Evolutionary conservation across 2,113 vertebrate species (phyloP).

Genomic region (Chionis minor): DNA sequence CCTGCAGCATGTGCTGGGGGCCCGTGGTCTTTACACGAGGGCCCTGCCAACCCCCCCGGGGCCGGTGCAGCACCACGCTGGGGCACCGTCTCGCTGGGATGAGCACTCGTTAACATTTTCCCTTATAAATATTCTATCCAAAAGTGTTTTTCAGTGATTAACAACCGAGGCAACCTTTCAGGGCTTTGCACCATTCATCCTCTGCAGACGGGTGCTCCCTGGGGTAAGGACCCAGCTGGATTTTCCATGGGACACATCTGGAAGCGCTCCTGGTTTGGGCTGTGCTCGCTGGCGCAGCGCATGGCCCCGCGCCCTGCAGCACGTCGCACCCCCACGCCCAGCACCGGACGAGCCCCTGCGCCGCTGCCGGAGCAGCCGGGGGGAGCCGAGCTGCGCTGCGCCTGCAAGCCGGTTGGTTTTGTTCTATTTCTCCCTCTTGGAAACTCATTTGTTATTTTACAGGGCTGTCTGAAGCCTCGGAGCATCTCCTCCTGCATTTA

Average conservation of each 20-base stretch:
- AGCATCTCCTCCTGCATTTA: not conserved
- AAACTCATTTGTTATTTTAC: not conserved
- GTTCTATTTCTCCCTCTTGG: not conserved
- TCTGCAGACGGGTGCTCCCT: not conserved
- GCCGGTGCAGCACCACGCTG: not conserved
- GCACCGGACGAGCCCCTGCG: fast-evolving
- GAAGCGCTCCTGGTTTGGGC: not conserved
- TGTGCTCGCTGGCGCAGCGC: not conserved
- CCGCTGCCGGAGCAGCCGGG: not conserved
- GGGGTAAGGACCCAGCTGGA: not conserved
- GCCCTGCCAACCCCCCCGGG: not conserved
- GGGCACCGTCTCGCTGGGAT: not conserved
- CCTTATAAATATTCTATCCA: not conserved
- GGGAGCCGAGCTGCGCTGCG: fast-evolving
- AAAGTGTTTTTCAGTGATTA: not conserved
- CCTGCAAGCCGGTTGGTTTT: not conserved
- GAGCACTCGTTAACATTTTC: not conserved
- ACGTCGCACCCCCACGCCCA: fast-evolving
- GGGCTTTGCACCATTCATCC: not conserved
- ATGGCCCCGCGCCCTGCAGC: not conserved
- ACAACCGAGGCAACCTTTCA: not conserved
- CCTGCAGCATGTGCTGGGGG: not conserved
- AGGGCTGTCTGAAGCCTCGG: not conserved
- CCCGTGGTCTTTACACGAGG: not conserved
- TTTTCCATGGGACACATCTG: not conserved